phyloP scores from a whole-genome alignment of 2,113 vertebrate species.

The Phrynosoma blainvillii region DNA sequence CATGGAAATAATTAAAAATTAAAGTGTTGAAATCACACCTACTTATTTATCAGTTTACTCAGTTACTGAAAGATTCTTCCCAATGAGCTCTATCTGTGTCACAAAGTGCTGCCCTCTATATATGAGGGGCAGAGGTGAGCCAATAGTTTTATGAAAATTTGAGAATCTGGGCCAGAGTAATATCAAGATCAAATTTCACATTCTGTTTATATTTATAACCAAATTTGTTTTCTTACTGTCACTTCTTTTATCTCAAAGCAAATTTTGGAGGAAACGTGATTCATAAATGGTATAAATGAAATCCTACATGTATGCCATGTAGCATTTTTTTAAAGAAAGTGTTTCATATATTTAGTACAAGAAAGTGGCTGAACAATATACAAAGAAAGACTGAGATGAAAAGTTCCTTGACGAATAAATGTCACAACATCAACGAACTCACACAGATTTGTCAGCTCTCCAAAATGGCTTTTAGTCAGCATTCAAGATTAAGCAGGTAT shows the following conservation, averaged over 20 bases:
- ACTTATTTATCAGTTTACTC: not conserved
- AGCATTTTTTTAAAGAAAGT: not conserved
- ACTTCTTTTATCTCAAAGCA: not conserved
- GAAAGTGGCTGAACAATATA: not conserved
- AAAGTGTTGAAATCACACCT: not conserved
- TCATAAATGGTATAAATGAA: not conserved
- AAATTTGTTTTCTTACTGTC: not conserved
- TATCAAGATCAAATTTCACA: not conserved
- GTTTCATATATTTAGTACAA: not conserved
- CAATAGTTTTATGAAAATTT: not conserved
- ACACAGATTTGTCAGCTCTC: not conserved
- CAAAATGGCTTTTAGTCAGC: not conserved
- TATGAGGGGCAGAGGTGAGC: not conserved
- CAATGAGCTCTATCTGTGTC: not conserved
- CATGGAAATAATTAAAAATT: not conserved
- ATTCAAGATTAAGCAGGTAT: not conserved
- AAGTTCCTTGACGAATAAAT: not conserved
- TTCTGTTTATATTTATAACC: not conserved
- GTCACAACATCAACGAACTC: not conserved
- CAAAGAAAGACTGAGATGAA: not conserved
- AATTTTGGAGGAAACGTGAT: not conserved
- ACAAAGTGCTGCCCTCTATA: fast-evolving
- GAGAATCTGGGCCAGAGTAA: not conserved
- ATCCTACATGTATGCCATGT: not conserved
- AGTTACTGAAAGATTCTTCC: not conserved